A percentile compares a stretch with the other conserved stretches of the same genome.
Conservation (phyloP, 2,113 vertebrate genomes). For the Penelope pileata region DNA sequence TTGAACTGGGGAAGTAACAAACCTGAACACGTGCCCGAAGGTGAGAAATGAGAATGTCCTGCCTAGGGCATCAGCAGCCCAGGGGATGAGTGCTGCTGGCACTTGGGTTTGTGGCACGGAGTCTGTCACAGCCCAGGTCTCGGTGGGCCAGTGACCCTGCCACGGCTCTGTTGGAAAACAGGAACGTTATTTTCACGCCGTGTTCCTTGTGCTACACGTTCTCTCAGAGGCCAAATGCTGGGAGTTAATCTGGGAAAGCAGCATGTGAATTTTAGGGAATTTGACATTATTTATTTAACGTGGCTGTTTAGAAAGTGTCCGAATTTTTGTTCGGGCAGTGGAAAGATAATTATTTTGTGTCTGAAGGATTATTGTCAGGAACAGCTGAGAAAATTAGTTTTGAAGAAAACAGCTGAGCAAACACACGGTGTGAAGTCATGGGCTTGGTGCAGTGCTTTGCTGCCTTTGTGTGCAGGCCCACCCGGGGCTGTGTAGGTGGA, state of each 20-base stretch:
- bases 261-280: neutral
- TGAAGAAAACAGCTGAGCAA: conserved; percentile 38
- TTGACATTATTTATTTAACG: neutral
- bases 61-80: neutral
- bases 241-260: neutral
- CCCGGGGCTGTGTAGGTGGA: neutral
- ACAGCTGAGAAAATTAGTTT: conserved; percentile 28
- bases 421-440: neutral
- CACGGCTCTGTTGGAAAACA: accelerated
- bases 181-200: neutral
- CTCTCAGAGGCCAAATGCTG: neutral
- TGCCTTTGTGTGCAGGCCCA: neutral
- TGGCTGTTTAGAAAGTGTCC: neutral
- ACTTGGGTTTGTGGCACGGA: neutral
- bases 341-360: neutral
- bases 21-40: accelerated
- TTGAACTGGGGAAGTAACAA: neutral
- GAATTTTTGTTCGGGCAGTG: neutral
- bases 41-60: neutral
- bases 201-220: neutral
- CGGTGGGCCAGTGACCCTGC: neutral
- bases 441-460: neutral
- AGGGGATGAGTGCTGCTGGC: accelerated
- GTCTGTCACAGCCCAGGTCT: neutral
- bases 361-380: neutral